These are phyloP conservation scores for Melipona beecheii DNA, from an alignment of 2,888 invertebrate genomes.

Conservation along the genomic window DNA sequence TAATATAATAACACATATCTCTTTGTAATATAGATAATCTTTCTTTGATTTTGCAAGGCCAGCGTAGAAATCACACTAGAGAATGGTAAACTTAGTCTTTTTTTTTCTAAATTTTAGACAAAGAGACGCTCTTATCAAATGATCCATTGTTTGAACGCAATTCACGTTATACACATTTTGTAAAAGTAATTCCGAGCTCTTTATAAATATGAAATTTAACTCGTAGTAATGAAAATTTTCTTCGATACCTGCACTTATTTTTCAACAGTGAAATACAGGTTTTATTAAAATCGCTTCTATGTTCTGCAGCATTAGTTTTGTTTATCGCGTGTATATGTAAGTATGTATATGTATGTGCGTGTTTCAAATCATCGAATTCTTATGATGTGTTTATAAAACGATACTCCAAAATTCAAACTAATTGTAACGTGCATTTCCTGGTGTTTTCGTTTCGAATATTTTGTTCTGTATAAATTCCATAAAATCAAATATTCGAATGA, in stretches of 20 bases:
- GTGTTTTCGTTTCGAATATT: background rate
- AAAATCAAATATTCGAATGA: constrained; percentile 7
- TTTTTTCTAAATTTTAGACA: constrained; percentile 58
- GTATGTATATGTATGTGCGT: constrained; percentile 20
- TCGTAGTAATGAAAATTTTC: constrained; percentile 36
- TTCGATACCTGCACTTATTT: constrained; percentile 31
- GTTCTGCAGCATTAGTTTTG: constrained; percentile 22
- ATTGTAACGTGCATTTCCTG: constrained; percentile 5
- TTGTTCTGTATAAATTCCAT: constrained; percentile 16
- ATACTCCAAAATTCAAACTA: constrained; percentile 11
- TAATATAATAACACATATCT: constrained; percentile 79
- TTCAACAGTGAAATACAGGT: constrained; percentile 26
- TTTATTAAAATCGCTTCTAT: constrained; percentile 50
- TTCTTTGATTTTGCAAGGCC: constrained; percentile 83
- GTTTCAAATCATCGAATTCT: constrained; percentile 27
- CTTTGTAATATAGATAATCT: constrained; percentile 74
- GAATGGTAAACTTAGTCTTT: constrained; percentile 77
- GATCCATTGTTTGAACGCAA: constrained; percentile 51
- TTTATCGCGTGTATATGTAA: constrained; percentile 2
- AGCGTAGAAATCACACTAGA: constrained; percentile 83
- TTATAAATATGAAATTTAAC: constrained; percentile 47
- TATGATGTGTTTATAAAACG: background rate
- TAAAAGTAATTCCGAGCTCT: constrained; percentile 53
- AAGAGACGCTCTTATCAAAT: constrained; percentile 55
- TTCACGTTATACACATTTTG: constrained; percentile 51